Evolutionary conservation across 2,797 vertebrate genomes (phyloP).

Genomic region (Antrozous pallidus): DNA sequence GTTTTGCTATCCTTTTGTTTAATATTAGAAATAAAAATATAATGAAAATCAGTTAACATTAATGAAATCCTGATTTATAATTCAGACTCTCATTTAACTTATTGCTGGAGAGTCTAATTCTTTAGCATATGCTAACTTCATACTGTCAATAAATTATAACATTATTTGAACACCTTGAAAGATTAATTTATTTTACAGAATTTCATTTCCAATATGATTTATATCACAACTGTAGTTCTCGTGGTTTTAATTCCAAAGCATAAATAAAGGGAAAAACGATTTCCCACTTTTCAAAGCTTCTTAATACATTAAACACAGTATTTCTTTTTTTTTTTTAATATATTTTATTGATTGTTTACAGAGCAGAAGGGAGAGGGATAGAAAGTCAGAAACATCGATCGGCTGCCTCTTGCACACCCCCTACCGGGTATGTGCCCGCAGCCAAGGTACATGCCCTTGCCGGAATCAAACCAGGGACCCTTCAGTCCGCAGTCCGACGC

Average conservation of each 20-base stretch:
- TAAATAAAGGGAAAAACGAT: not conserved
- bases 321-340: too few relatives aligned
- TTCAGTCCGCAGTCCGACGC: too few relatives aligned
- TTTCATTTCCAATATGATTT: constrained; percentile 53
- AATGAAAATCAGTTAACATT: not conserved
- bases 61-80: not conserved
- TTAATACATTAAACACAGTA: not conserved
- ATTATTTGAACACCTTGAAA: not conserved
- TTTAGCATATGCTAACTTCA: not conserved
- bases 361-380: too few relatives aligned
- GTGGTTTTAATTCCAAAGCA: not conserved
- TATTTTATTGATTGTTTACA: too few relatives aligned
- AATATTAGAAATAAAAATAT: constrained; percentile 26
- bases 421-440: too few relatives aligned
- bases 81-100: not conserved
- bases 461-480: too few relatives aligned
- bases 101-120: not conserved
- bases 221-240: not conserved
- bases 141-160: constrained; percentile 18
- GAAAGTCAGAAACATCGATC: too few relatives aligned
- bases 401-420: too few relatives aligned
- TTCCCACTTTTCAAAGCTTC: constrained; percentile 27
- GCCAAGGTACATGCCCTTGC: too few relatives aligned
- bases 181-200: constrained; percentile 8
- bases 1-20: not conserved